Conservation (phyloP, 64 coral and sea anemone genomes). For the Astreopora myriophthalma region DNA sequence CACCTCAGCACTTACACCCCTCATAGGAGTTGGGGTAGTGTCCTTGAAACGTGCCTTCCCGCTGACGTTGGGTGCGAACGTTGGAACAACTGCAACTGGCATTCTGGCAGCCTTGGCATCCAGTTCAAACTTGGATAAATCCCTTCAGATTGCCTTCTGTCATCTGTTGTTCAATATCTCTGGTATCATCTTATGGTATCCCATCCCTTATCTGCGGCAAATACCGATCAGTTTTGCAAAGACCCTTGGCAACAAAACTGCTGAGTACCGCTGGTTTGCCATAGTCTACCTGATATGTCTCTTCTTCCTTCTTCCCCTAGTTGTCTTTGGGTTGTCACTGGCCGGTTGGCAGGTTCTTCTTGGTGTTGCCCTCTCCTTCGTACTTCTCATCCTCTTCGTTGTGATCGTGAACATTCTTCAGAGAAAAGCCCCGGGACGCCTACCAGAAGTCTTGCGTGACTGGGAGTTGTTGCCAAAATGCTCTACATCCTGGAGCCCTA, state of each 20-base stretch:
- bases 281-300: constrained; percentile 79
- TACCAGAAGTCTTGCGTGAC: constrained; percentile 75
- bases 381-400: constrained; percentile 76
- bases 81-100: constrained; percentile 96
- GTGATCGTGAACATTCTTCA: constrained; percentile 81
- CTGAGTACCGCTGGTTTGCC: constrained; percentile 95
- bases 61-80: constrained; percentile 93
- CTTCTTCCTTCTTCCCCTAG: constrained; percentile 89
- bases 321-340: constrained; percentile 91
- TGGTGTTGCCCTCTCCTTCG: constrained; percentile 78
- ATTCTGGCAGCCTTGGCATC: constrained; percentile 92
- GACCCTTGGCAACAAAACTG: constrained; percentile 90
- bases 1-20: constrained; percentile 91
- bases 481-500: constrained; percentile 85
- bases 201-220: constrained; percentile 87
- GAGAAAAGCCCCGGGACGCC: constrained; percentile 65
- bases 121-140: constrained; percentile 38
- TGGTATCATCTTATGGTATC: constrained; percentile 92
- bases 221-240: constrained; percentile 91
- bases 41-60: constrained; percentile 85
- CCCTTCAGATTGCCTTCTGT: constrained; percentile 94
- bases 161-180: constrained; percentile 99
- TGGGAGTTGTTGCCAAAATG: constrained; percentile 97
- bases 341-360: constrained; percentile 93
- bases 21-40: constrained; percentile 95